Evolutionary conservation across 1,140 invertebrate genomes (phyloP).

Genomic region (Aphidius ervi): DNA sequence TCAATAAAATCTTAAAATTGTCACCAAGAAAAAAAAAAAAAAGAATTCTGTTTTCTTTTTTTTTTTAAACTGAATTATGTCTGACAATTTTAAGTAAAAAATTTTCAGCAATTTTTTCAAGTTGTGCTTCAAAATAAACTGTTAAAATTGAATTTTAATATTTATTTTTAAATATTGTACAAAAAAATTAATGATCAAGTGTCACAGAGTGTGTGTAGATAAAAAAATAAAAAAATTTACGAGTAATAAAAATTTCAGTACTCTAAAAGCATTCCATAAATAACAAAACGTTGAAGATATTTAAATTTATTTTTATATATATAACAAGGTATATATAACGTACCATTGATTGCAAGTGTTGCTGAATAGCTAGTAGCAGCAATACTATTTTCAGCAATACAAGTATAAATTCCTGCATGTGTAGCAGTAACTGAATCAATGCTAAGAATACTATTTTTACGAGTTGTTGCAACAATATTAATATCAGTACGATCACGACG

Average conservation of each 20-base stretch:
- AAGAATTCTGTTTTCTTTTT: no score
- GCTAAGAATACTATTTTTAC: conserved; percentile 61
- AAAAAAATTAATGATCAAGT: no score
- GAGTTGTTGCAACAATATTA: conserved; percentile 44
- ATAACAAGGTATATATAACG: neutral
- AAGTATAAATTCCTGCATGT: conserved; percentile 72
- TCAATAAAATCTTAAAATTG: no score
- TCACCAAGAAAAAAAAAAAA: no score
- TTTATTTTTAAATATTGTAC: no score
- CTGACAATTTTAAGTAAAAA: no score
- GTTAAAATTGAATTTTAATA: no score
- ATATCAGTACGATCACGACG: conserved; percentile 41
- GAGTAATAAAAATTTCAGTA: neutral
- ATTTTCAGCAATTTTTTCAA: no score
- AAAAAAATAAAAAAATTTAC: neutral
- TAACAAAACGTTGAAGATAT: no score
- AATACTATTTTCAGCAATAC: conserved; percentile 63
- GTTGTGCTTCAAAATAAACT: no score
- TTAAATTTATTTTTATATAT: no score
- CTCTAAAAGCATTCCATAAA: neutral
- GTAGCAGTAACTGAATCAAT: conserved; percentile 66
- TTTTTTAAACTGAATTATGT: no score
- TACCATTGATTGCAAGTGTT: conserved; percentile 63
- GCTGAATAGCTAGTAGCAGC: conserved; percentile 62
- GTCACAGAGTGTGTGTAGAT: neutral